Evolutionary conservation across 1,140 invertebrate genomes (phyloP).

Genomic region (Calliphora vicina): DNA sequence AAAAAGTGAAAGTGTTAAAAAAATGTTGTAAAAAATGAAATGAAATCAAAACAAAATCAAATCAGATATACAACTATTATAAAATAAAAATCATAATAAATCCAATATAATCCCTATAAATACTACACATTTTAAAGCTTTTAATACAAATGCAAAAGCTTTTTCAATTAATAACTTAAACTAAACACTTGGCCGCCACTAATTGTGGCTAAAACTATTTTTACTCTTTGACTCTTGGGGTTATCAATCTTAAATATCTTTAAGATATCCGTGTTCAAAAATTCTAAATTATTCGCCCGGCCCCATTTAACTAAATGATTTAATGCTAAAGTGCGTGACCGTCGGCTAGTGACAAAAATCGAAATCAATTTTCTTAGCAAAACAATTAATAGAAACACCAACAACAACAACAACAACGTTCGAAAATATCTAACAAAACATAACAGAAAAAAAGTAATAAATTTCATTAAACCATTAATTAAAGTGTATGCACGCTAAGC

Average conservation of each 20-base stretch:
- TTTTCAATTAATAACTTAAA: not conserved
- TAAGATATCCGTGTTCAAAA: not conserved
- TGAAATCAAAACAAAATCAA: not conserved
- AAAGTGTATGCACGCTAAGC: not conserved
- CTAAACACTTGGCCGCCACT: not conserved
- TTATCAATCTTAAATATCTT: not conserved
- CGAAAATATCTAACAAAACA: no score
- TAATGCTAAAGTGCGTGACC: constrained; percentile 10
- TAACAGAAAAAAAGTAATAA: not conserved
- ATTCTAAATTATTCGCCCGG: not conserved
- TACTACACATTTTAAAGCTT: not conserved
- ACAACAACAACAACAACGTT: not conserved
- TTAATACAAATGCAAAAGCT: not conserved
- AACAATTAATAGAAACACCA: constrained; percentile 5
- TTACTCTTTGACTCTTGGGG: not conserved
- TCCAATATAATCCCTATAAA: not conserved
- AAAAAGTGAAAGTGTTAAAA: not conserved
- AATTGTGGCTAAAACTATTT: no score
- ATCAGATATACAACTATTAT: not conserved
- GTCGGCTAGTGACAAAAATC: not conserved
- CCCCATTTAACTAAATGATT: not conserved
- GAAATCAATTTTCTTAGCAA: not conserved
- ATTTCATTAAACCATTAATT: not conserved
- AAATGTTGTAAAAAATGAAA: not conserved
- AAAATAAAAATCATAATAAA: not conserved